A percentile compares a stretch with the other conserved stretches of the same genome.
These are phyloP conservation scores for Nibea coibor DNA, from an alignment of 2,113 vertebrate species.

Conservation along the genomic window DNA sequence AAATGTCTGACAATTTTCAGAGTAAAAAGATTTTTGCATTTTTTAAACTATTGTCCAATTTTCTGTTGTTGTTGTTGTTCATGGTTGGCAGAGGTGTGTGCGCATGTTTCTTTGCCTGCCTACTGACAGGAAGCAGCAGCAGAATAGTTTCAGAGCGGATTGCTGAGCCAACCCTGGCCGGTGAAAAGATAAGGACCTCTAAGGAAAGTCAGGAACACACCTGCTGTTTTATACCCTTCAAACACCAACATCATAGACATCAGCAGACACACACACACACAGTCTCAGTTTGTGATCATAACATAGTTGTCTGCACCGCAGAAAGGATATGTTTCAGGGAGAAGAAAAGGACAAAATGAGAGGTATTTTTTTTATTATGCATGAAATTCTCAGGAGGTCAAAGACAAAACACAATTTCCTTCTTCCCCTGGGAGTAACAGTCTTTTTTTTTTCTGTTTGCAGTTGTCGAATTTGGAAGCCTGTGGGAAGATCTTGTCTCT, in stretches of 20 bases:
- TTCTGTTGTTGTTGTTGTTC: conserved; percentile 36
- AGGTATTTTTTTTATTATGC: conserved; percentile 10
- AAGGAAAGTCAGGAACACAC: conserved; percentile 53
- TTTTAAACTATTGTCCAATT: conserved; percentile 38
- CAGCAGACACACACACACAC: background rate
- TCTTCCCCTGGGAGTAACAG: conserved; percentile 15
- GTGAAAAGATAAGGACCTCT: conserved; percentile 65
- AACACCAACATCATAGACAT: conserved; percentile 37
- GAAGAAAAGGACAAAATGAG: conserved; percentile 42
- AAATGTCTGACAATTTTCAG: conserved; percentile 58
- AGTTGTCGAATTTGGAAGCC: conserved; percentile 41
- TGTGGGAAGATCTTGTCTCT: conserved; percentile 30
- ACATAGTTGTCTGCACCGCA: conserved; percentile 24
- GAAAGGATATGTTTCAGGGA: conserved; percentile 14
- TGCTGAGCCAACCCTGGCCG: conserved; percentile 52
- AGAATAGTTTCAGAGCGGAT: conserved; percentile 44
- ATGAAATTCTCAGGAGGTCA: conserved; percentile 37
- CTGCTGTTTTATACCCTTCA: conserved; percentile 66
- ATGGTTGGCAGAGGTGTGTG: conserved; percentile 1
- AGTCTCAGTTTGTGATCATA: conserved; percentile 16
- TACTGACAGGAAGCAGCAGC: conserved; percentile 23
- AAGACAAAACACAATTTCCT: conserved; percentile 36
- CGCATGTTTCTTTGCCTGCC: conserved; percentile 28
- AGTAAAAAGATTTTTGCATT: conserved; percentile 75
- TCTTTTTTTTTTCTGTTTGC: conserved; percentile 40